Conservation (phyloP, 1,140 invertebrate genomes). For the Globodera ellingtonae region DNA sequence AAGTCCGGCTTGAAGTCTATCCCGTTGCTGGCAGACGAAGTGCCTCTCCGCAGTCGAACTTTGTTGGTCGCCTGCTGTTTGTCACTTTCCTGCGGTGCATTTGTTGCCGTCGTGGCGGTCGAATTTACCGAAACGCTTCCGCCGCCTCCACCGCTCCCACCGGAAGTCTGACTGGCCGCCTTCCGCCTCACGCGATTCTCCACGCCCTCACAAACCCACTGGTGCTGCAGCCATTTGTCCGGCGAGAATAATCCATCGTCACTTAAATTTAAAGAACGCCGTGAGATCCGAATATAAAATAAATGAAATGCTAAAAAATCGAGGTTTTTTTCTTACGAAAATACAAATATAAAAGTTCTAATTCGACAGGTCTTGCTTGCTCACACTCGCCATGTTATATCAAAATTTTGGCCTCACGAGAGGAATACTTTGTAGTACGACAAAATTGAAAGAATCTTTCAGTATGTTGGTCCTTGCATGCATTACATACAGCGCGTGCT, state of each 20-base stretch:
- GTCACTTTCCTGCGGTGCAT: not conserved
- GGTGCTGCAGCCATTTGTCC: constrained; percentile 41
- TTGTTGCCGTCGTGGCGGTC: not conserved
- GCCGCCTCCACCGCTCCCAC: not conserved
- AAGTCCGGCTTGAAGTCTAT: constrained; percentile 29
- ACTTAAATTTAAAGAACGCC: not conserved
- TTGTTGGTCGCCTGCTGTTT: constrained; percentile 23
- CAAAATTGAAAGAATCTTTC: too few relatives aligned
- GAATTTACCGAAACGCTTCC: constrained; percentile 1
- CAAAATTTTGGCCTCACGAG: too few relatives aligned
- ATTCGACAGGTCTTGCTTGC: too few relatives aligned
- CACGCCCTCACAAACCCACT: constrained; percentile 39
- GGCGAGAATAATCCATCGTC: constrained; percentile 41
- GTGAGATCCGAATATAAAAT: not conserved
- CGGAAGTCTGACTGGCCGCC: not conserved
- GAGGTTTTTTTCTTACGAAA: too few relatives aligned
- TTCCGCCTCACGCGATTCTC: constrained; percentile 36
- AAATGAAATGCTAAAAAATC: not conserved
- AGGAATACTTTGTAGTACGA: too few relatives aligned
- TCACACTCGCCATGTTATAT: too few relatives aligned
- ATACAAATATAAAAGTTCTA: too few relatives aligned
- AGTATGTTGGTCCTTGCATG: too few relatives aligned
- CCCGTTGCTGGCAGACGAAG: constrained; percentile 16
- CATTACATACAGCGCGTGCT: too few relatives aligned
- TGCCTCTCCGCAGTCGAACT: constrained; percentile 6